Conservation (phyloP, 2,888 invertebrate species). For the Lysandra coridon region DNA sequence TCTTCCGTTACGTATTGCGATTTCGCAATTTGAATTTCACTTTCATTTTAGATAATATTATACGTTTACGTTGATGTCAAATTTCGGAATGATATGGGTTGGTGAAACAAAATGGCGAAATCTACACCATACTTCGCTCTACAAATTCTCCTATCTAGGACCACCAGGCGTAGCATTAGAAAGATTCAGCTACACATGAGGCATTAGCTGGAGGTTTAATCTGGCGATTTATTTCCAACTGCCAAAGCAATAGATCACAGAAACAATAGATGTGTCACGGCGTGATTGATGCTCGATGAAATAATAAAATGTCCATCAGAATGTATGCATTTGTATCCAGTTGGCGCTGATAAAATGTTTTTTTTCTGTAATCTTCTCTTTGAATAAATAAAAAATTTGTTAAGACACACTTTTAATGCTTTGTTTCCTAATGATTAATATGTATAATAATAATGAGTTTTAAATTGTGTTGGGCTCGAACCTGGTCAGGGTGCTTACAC, state of each 20-base stretch:
- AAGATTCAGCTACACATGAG: neutral
- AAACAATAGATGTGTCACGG: conserved; percentile 12
- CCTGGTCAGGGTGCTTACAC: no score
- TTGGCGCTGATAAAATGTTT: neutral
- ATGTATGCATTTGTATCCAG: neutral
- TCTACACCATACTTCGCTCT: neutral
- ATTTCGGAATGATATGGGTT: no score
- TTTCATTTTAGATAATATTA: no score
- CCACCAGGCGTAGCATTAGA: neutral
- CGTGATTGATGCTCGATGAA: conserved; percentile 9
- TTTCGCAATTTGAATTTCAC: no score
- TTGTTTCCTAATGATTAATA: no score
- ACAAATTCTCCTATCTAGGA: neutral
- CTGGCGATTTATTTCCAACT: conserved; percentile 14
- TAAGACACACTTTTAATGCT: neutral
- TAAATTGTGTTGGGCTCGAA: no score
- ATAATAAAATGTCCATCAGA: conserved; percentile 1
- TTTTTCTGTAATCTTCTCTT: neutral
- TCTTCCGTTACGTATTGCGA: no score
- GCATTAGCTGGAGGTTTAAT: neutral
- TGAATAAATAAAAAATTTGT: no score
- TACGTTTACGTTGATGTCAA: no score
- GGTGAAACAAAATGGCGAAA: neutral
- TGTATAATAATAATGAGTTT: no score
- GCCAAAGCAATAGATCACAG: conserved; percentile 11